phyloP scores from a whole-genome alignment of 2,113 vertebrate species.

The Carollia perspicillata region DNA sequence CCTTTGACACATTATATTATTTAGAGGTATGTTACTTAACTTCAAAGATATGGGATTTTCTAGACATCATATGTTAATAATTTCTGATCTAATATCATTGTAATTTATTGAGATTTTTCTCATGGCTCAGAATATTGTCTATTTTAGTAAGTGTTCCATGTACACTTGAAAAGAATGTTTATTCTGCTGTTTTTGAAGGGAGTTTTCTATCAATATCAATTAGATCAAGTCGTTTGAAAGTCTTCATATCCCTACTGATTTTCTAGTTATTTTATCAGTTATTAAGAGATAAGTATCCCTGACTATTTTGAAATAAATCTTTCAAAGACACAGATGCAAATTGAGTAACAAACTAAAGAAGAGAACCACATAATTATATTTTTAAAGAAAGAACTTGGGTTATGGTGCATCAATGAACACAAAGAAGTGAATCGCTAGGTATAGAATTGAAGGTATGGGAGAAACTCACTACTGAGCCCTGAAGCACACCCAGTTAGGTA shows the following conservation, averaged over 20 bases:
- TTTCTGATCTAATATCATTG: not conserved
- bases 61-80: not conserved
- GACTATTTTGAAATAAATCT: constrained; percentile 2
- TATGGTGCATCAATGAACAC: not conserved
- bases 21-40: not conserved
- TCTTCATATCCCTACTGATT: not conserved
- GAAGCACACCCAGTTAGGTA: not conserved
- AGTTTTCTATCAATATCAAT: constrained; percentile 27
- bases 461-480: not conserved
- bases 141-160: not conserved
- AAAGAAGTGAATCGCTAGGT: not conserved
- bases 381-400: not conserved
- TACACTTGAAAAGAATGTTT: not conserved
- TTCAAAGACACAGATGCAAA: not conserved
- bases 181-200: not conserved
- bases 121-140: not conserved
- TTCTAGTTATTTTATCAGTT: constrained; percentile 6
- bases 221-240: constrained; percentile 14
- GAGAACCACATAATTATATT: not conserved
- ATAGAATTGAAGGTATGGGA: not conserved
- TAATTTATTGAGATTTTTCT: not conserved
- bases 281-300: not conserved
- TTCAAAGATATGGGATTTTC: not conserved
- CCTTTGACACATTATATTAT: not conserved
- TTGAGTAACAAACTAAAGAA: not conserved